Conservation (phyloP, 2,797 vertebrate species). For the Prionace glauca region DNA sequence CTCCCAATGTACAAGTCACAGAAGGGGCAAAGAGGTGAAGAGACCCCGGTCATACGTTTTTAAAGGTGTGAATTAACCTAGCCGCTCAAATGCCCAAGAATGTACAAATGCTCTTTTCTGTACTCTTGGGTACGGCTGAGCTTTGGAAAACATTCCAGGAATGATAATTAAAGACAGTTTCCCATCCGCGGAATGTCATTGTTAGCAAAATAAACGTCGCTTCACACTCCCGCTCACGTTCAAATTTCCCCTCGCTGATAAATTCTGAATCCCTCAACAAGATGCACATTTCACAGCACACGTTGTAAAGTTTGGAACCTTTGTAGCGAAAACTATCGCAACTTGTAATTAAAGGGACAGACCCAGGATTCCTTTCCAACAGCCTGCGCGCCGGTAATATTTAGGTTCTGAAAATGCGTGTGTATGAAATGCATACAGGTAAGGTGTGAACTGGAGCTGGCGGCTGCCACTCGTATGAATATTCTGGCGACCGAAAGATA, state of each 20-base stretch:
- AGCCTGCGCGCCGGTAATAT: background rate
- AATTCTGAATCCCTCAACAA: background rate
- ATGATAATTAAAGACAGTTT: background rate
- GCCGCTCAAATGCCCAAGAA: background rate
- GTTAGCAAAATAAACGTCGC: constrained; percentile 19
- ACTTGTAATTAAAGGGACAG: background rate
- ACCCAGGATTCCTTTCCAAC: background rate
- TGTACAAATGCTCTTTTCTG: background rate
- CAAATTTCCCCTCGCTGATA: background rate
- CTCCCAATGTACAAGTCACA: background rate
- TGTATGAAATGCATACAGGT: background rate
- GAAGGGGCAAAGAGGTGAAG: background rate
- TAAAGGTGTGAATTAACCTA: constrained; percentile 10
- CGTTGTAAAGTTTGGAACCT: background rate
- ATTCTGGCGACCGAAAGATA: background rate
- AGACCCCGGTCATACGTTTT: background rate
- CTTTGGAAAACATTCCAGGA: constrained; percentile 22
- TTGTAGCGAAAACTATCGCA: background rate
- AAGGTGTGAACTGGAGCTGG: background rate
- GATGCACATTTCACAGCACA: background rate
- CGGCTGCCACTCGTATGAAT: background rate
- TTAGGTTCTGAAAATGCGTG: background rate
- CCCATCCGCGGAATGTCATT: background rate
- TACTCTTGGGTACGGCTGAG: background rate
- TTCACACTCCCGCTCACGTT: background rate